Base-by-base conservation (phyloP, 2,888 invertebrate species). In the Laothoe populi region DNA sequence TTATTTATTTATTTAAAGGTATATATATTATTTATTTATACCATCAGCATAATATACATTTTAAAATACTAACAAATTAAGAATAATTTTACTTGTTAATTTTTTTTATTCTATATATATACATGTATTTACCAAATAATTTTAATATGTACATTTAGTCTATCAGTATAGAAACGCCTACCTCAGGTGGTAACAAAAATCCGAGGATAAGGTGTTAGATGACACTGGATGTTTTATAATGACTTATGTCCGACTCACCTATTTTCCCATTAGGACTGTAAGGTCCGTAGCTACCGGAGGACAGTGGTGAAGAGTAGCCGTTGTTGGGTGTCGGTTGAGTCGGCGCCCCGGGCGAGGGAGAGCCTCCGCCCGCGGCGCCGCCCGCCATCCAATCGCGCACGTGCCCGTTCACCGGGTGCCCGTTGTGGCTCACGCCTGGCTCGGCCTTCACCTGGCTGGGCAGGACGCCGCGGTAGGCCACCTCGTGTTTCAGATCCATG, bases 211-310 rank as follows among this genome's bases (percentile, higher is more conserved):
- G 38, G 1, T 26, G 4, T 11, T 38, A 38, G 7, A 31, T 1
- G 7, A 8, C 8, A 31, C 31, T 8, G 8, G 5, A 8, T 5
- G 5, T 4, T 31, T 31, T 31, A 31, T 8, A 38, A 1, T 0
- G 8, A 8, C n/a, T n/a, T n/a, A n/a, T n/a, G n/a, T n/a, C n/a
- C n/a, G n/a, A 94, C 96, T 95, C 77, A 97, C 97, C 96, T 94
- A 96, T 95, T 94, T 97, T 97, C 80, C 96, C 97, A 88, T 96
- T 97, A 70, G 97, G 97, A 92, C 97, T 97, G 87, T 97, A 97
- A 1, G 97, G 97, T 76, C 97, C 97, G 93, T 97, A 97, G 94
- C 97, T 97, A 87, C 97, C 95, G 19, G 96, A 96, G 61, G 97
- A 97, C 93, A 97, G 95, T 21, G 97, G 97, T 71, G 97, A 97